Conservation (phyloP, 2,113 vertebrate species). For the Otolemur garnettii region DNA sequence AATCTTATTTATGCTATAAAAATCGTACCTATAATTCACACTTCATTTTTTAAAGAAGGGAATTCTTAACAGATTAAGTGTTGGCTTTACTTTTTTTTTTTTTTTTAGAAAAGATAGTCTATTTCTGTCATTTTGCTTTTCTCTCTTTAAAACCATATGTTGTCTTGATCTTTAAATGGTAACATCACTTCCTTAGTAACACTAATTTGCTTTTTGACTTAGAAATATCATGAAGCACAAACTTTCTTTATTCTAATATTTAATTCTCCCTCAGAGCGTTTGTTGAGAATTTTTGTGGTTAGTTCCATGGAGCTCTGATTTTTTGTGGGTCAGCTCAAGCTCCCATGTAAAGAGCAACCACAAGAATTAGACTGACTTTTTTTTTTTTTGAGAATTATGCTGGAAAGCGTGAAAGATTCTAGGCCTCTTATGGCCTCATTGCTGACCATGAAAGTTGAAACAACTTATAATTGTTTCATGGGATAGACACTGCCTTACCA, state of each 20-base stretch:
- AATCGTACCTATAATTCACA: conserved; percentile 70
- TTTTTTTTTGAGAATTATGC: not conserved
- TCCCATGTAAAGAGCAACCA: not conserved
- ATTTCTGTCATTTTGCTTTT: conserved; percentile 62
- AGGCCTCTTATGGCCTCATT: not conserved
- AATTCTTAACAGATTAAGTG: conserved; percentile 62
- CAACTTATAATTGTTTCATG: not conserved
- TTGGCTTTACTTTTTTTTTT: conserved; percentile 17
- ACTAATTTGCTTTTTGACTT: conserved; percentile 71
- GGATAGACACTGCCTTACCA: not conserved
- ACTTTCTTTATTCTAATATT: conserved; percentile 66
- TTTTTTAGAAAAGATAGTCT: conserved; percentile 66
- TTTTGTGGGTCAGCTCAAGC: not conserved
- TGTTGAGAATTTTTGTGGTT: conserved; percentile 65
- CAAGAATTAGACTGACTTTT: not conserved
- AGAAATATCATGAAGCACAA: conserved; percentile 53
- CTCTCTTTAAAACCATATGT: conserved; percentile 68
- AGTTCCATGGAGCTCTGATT: not conserved
- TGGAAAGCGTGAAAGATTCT: not conserved
- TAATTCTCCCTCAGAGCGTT: conserved; percentile 55
- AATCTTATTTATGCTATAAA: conserved; percentile 62
- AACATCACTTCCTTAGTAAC: conserved; percentile 70
- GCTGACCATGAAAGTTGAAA: not conserved
- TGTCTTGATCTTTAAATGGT: conserved; percentile 77
- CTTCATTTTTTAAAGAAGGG: conserved; percentile 45